Evolutionary conservation across 2,888 invertebrate genomes (phyloP).

Genomic region (Trissolcus japonicus): DNA sequence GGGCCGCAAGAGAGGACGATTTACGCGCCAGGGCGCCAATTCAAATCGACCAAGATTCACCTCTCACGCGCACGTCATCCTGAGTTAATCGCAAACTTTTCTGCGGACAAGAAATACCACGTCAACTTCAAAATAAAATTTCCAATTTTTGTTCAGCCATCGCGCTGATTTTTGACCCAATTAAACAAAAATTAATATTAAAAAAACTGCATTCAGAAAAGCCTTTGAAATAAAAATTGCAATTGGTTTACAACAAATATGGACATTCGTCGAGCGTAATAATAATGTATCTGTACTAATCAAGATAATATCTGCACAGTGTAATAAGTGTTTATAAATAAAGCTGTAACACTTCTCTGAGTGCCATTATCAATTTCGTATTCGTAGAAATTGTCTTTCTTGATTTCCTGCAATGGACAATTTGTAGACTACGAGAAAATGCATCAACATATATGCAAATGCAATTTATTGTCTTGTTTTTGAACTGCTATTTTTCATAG

Average conservation of each 20-base stretch:
- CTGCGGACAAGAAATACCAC: too few species aligned
- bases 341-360: constrained; percentile 17
- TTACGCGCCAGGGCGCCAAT: constrained; percentile 18
- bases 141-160: background rate
- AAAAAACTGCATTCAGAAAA: too few species aligned
- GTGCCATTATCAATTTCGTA: constrained; percentile 9
- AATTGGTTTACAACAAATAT: too few species aligned
- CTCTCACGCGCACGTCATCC: background rate
- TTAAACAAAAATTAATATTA: background rate
- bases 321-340: constrained; percentile 9
- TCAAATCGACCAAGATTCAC: constrained; percentile 9
- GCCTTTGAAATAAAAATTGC: too few species aligned
- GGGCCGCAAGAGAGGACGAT: constrained; percentile 29
- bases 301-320: constrained; percentile 5
- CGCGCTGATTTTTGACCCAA: background rate
- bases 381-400: constrained; percentile 21
- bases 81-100: too few species aligned
- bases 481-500: too few species aligned
- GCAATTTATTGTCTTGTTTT: too few species aligned
- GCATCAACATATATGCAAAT: too few species aligned
- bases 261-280: background rate
- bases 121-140: too few species aligned
- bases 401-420: too few species aligned
- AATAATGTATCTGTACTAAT: constrained; percentile 11
- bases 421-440: too few species aligned